Conservation (phyloP, 2,797 vertebrate species). For the Bradypodion pumilum region DNA sequence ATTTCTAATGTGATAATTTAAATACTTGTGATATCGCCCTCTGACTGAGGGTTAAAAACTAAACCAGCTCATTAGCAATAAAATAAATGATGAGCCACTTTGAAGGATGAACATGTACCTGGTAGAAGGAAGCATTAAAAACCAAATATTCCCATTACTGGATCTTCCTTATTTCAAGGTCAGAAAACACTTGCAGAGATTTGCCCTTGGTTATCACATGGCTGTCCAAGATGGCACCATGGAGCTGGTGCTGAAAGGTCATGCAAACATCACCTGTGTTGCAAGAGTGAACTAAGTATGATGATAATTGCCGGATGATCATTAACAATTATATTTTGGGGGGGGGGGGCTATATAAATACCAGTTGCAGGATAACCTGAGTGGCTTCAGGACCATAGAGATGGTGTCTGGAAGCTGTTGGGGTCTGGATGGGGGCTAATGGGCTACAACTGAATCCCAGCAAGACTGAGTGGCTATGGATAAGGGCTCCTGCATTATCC, state of each 20-base stretch:
- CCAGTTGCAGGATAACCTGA: background rate
- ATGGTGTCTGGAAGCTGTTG: no score
- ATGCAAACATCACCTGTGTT: background rate
- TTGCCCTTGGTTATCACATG: background rate
- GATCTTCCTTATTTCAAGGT: constrained; percentile 35
- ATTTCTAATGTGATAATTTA: background rate
- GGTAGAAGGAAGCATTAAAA: constrained; percentile 18
- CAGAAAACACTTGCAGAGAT: background rate
- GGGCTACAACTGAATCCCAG: no score
- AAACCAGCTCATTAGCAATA: constrained; percentile 29
- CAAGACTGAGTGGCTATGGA: no score
- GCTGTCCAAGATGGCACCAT: background rate
- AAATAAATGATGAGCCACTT: constrained; percentile 32
- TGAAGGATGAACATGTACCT: constrained; percentile 31
- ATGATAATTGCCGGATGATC: background rate
- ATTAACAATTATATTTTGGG: background rate
- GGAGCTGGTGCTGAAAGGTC: background rate
- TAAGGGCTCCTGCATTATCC: no score
- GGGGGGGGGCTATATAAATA: constrained; percentile 1
- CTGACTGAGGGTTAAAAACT: constrained; percentile 40
- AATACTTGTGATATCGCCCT: constrained; percentile 3
- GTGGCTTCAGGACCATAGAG: no score
- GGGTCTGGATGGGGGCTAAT: no score
- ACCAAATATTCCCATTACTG: constrained; percentile 17
- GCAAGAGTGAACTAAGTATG: background rate